Percentiles rank a stretch among this genome's conserved stretches.
Conservation (phyloP, 1,140 invertebrate species). For the Samia ricini region DNA sequence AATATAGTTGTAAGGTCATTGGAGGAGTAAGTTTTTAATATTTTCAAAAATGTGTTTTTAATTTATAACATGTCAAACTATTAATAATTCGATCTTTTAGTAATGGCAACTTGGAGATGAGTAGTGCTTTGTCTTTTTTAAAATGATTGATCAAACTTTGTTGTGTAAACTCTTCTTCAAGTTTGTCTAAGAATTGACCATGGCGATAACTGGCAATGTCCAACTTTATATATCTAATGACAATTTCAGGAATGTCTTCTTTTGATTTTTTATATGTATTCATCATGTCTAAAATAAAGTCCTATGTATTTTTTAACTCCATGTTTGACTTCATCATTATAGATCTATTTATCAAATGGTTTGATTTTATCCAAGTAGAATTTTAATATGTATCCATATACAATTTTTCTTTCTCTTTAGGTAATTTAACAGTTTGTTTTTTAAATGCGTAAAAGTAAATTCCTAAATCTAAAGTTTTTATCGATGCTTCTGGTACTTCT, state of each 20-base stretch:
- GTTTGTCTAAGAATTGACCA: conserved; percentile 11
- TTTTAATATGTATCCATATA: conserved; percentile 38
- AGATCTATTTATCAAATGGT: conserved; percentile 21
- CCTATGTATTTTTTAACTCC: conserved; percentile 17
- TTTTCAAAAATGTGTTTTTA: conserved; percentile 34
- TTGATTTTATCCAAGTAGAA: conserved; percentile 33
- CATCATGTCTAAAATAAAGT: conserved; percentile 19
- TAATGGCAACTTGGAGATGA: conserved; percentile 28
- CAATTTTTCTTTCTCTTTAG: conserved; percentile 26
- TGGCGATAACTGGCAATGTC: neutral
- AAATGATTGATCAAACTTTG: conserved; percentile 14
- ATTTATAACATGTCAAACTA: neutral
- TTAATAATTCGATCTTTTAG: conserved; percentile 9
- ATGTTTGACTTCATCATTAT: conserved; percentile 21
- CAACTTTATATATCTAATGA: neutral
- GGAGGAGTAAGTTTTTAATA: conserved; percentile 49
- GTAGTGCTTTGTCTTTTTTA: conserved; percentile 39
- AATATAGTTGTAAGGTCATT: conserved; percentile 39
- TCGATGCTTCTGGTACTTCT: conserved; percentile 32
- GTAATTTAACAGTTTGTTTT: conserved; percentile 24
- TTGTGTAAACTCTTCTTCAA: conserved; percentile 9
- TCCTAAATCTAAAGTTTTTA: conserved; percentile 19
- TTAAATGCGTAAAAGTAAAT: conserved; percentile 25
- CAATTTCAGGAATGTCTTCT: neutral
- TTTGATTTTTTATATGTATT: conserved; percentile 12